phyloP scores from a whole-genome alignment of 1,140 invertebrate genomes.

The Heliconius hermathena region DNA sequence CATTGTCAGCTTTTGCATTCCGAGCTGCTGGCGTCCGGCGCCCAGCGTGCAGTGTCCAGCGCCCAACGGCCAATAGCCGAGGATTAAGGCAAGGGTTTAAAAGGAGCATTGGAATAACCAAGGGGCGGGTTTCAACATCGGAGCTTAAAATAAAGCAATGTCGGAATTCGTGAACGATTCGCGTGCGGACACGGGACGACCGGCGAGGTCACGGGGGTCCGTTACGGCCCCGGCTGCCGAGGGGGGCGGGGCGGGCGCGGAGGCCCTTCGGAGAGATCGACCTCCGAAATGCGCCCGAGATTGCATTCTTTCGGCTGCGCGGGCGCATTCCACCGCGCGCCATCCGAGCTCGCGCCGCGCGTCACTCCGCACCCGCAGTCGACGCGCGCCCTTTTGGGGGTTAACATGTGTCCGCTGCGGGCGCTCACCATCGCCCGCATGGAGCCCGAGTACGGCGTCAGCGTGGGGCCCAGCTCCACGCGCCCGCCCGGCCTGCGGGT shows the following conservation, averaged over 20 bases:
- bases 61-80: constrained; percentile 41
- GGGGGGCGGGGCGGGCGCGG: constrained; percentile 66
- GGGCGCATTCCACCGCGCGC: constrained; percentile 79
- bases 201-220: constrained; percentile 61
- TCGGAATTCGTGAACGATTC: constrained; percentile 61
- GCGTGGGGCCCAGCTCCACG: constrained; percentile 62
- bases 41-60: constrained; percentile 37
- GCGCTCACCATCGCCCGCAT: constrained; percentile 65
- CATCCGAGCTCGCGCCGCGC: constrained; percentile 61
- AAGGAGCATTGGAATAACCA: constrained; percentile 26
- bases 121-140: constrained; percentile 21
- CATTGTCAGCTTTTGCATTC: constrained; percentile 65
- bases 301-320: constrained; percentile 81
- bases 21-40: constrained; percentile 39
- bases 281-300: constrained; percentile 80
- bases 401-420: constrained; percentile 80
- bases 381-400: constrained; percentile 80
- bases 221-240: constrained; percentile 65
- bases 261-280: constrained; percentile 78
- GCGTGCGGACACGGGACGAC: constrained; percentile 59
- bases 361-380: constrained; percentile 56
- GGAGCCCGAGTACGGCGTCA: constrained; percentile 72
- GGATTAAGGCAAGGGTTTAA: constrained; percentile 54
- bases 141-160: constrained; percentile 39
- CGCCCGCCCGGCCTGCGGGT: constrained; percentile 62